Evolutionary conservation across 2,797 vertebrate genomes (phyloP), one percentile per base, ranked within the genome.

Genomic region (Gymnopithys bicolor): DNA sequence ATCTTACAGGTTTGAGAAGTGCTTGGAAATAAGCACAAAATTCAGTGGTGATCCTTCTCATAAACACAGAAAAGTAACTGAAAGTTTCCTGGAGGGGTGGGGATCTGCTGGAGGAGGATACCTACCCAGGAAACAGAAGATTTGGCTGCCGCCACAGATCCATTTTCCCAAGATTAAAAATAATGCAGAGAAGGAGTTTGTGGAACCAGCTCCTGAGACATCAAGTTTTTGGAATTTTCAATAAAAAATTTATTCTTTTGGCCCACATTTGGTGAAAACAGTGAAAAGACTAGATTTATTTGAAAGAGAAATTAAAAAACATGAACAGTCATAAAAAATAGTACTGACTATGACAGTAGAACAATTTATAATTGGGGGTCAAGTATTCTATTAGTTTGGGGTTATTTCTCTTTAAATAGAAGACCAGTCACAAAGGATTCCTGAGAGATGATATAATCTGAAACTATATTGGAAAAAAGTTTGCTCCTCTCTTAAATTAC

Each of bases 281-380:
- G 87, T 90, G 89, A 91, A 95, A 96, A 95, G 77, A 82, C 59
- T 86, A 94, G 89, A 95, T 96, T 96, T 95, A 96, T 95, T 93
- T 95, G 77, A 86, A 92, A 90, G n/a, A 91, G 62, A 95, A 96
- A 96, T 97, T 87, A 86, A 95, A 93, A 96, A 95, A 84, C 87
- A 90, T 67, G 70, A 96, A 18, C 56, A 68, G 55, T 86, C 94
- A 95, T 91, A 94, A 95, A 95, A 95, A 92, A 85, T 55, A 91
- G 35, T 52, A 86, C 89, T 49, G 69, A 86, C 80, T 84, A 67
- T 93, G 94, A 97, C 94, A 97, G 95, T 93, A 96, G 79, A 89
- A 96, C 87, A 96, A 96, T 96, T 97, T 96, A 96, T 96, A 96
- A 97, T 97, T 92, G 76, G 63, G 63, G 94, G 95, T 97, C 94